Evolutionary conservation across 1,140 invertebrate species (phyloP).

Genomic region (Nasonia longicornis): DNA sequence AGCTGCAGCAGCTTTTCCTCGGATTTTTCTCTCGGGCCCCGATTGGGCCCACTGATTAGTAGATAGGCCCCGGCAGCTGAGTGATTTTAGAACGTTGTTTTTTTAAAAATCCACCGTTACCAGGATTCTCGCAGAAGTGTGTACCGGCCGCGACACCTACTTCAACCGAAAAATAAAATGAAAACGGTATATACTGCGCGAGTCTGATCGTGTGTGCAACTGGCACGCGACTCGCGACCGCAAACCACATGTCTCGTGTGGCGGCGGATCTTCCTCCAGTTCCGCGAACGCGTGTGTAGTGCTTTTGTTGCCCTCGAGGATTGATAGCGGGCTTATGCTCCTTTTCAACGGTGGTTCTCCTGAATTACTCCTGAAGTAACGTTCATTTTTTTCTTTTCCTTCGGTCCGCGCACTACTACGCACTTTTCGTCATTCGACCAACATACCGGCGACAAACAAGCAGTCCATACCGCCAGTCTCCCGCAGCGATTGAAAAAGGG

Average conservation of each 20-base stretch:
- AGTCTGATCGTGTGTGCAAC: neutral
- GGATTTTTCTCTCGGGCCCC: neutral
- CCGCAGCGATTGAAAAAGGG: too few species aligned
- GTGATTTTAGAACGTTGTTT: neutral
- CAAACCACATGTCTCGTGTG: conserved; percentile 48
- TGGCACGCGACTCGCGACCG: conserved; percentile 37
- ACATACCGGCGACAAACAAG: neutral
- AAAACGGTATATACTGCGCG: neutral
- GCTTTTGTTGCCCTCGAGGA: too few species aligned
- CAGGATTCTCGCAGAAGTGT: too few species aligned
- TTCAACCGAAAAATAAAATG: neutral
- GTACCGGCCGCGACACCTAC: too few species aligned
- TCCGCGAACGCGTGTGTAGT: too few species aligned
- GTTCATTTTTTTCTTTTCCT: neutral
- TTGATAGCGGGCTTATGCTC: neutral
- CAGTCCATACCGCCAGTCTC: neutral
- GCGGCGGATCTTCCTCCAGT: neutral
- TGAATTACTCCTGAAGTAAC: neutral
- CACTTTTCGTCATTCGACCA: neutral
- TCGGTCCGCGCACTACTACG: neutral
- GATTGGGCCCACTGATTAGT: neutral
- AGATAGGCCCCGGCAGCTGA: neutral
- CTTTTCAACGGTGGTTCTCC: neutral
- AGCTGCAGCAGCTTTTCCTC: neutral
- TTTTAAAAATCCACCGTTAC: too few species aligned